A percentile compares a stretch with the other conserved stretches of the same genome.
phyloP scores from a whole-genome alignment of 64 coral and sea anemone species.

The Actinia tenebrosa region DNA sequence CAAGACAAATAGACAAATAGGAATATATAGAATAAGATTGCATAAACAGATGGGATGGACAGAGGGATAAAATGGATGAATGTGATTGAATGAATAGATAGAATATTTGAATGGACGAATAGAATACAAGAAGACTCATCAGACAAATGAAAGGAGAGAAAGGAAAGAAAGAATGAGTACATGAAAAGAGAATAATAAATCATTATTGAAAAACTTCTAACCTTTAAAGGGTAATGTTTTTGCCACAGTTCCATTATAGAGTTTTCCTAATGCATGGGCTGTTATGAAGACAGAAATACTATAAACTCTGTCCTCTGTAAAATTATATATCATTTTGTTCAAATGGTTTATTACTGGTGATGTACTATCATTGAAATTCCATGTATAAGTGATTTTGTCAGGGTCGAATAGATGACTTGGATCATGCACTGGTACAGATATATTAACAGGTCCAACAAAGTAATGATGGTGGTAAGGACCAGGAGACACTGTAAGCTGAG shows the following conservation, averaged over 20 bases:
- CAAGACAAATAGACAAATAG: neutral
- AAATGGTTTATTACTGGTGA: neutral
- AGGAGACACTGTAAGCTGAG: neutral
- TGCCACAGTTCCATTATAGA: constrained; percentile 7
- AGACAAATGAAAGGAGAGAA: neutral
- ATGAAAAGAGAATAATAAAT: neutral
- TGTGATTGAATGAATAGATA: no score
- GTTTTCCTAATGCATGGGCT: neutral
- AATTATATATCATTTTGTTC: constrained; percentile 17
- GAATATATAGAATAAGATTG: neutral
- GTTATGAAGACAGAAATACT: constrained; percentile 9
- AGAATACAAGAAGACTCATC: neutral
- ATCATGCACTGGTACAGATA: constrained; percentile 15
- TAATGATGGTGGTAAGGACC: neutral
- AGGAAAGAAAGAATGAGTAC: neutral
- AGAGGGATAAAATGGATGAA: no score
- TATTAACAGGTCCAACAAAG: constrained; percentile 21
- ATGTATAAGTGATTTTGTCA: neutral
- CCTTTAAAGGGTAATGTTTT: constrained; percentile 22
- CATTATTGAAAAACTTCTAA: neutral
- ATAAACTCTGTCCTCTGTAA: constrained; percentile 15
- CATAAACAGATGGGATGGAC: no score
- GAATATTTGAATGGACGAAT: neutral
- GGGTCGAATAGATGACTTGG: constrained; percentile 18
- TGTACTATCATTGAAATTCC: constrained; percentile 31